Percentiles rank a stretch among this genome's conserved stretches.
phyloP scores from a whole-genome alignment of 2,113 vertebrate genomes.

The Mesitornis unicolor region DNA sequence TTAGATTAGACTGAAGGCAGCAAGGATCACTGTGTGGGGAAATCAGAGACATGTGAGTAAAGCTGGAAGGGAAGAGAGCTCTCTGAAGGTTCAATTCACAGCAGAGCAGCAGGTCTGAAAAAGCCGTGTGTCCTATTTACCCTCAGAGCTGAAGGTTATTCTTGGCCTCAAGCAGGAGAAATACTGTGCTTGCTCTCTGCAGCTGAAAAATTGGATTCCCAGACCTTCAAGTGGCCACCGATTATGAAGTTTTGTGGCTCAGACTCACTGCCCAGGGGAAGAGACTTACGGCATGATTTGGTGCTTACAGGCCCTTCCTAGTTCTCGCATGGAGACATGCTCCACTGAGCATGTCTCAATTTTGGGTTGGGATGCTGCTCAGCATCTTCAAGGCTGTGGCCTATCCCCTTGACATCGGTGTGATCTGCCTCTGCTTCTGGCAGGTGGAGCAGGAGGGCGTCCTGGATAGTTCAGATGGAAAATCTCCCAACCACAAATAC shows the following conservation, averaged over 20 bases:
- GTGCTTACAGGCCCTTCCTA: background rate
- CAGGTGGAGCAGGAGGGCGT: rapidly evolving
- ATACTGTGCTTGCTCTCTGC: background rate
- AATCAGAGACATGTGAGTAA: background rate
- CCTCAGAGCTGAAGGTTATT: background rate
- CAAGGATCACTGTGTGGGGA: background rate
- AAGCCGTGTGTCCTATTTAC: background rate
- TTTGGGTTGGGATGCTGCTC: background rate
- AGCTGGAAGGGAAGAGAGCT: background rate
- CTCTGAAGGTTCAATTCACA: background rate
- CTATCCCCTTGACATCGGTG: background rate
- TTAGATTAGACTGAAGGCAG: background rate
- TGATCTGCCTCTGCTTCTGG: background rate
- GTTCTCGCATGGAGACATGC: too few species aligned
- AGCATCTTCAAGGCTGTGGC: background rate
- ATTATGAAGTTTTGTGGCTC: background rate
- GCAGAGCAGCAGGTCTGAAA: background rate
- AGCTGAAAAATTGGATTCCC: background rate
- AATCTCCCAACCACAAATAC: background rate
- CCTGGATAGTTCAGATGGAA: background rate
- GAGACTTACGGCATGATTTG: background rate
- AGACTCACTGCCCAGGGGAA: background rate
- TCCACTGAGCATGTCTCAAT: background rate
- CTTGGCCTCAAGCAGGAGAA: background rate
- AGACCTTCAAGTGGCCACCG: background rate